These are phyloP conservation scores for Scaptomyza tumidula DNA, from an alignment of 2,888 invertebrate genomes.

Conservation along the genomic window DNA sequence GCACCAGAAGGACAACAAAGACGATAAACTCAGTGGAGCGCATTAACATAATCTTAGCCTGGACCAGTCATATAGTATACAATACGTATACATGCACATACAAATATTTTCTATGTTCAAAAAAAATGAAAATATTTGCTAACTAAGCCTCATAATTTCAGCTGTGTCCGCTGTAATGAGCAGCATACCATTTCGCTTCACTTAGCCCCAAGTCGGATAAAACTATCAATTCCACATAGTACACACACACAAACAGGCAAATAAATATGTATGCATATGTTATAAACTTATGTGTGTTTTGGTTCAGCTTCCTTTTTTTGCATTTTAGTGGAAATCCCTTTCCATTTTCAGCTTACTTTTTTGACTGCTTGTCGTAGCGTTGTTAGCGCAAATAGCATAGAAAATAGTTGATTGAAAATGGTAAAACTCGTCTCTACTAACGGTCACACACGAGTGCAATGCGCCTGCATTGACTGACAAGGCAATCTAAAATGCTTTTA, in stretches of 20 bases:
- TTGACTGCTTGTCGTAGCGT: constrained; percentile 24
- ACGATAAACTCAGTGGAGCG: constrained; percentile 69
- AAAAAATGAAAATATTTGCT: constrained; percentile 28
- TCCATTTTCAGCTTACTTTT: neutral
- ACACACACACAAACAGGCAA: neutral
- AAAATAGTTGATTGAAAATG: constrained; percentile 68
- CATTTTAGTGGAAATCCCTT: constrained; percentile 2
- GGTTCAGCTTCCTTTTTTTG: neutral
- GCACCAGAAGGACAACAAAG: constrained; percentile 64
- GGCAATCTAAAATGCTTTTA: constrained; percentile 72
- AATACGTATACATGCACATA: constrained; percentile 9
- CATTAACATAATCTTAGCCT: constrained; percentile 72
- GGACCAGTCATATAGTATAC: constrained; percentile 30
- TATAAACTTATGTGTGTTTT: neutral
- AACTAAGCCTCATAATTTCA: constrained; percentile 47
- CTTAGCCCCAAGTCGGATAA: constrained; percentile 9
- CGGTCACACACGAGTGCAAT: constrained; percentile 71
- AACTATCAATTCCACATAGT: constrained; percentile 26
- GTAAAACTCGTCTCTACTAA: constrained; percentile 51
- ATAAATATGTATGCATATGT: neutral
- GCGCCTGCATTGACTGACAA: constrained; percentile 63
- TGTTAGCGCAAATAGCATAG: constrained; percentile 47
- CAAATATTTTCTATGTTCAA: too few relatives aligned
- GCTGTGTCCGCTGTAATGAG: constrained; percentile 32
- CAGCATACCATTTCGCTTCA: constrained; percentile 22